phyloP scores from a whole-genome alignment of 2,888 invertebrate species.

The Calliphora vomitoria region DNA sequence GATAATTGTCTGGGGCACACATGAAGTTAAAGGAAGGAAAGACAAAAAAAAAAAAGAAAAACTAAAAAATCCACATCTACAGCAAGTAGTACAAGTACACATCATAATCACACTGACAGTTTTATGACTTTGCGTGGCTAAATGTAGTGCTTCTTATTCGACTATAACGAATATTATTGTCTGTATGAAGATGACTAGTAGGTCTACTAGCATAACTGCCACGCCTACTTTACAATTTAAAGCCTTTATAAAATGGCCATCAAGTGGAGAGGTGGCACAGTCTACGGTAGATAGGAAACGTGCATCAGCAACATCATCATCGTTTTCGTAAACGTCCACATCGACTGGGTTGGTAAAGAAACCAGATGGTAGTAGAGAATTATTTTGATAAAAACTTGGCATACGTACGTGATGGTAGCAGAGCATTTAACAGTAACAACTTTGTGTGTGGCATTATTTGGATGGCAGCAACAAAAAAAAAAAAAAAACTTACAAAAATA shows the following conservation, averaged over 20 bases:
- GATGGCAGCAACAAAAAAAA: slow-evolving; percentile 23
- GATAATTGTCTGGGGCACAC: slow-evolving; percentile 58
- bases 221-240: slow-evolving; percentile 74
- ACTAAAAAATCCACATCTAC: slow-evolving; percentile 19
- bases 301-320: slow-evolving; percentile 52
- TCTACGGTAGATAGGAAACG: slow-evolving; percentile 51
- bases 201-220: slow-evolving; percentile 64
- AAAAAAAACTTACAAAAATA: too few relatives aligned
- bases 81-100: slow-evolving; percentile 44
- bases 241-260: slow-evolving; percentile 65
- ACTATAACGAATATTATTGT: slow-evolving; percentile 46
- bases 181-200: slow-evolving; percentile 52
- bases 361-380: slow-evolving; percentile 66
- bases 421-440: slow-evolving; percentile 71
- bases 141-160: slow-evolving; percentile 70
- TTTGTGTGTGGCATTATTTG: slow-evolving; percentile 73
- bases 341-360: slow-evolving; percentile 46
- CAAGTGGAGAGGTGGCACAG: slow-evolving; percentile 39
- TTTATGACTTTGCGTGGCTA: slow-evolving; percentile 74
- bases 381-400: slow-evolving; percentile 62
- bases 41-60: neutral
- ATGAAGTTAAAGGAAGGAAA: slow-evolving; percentile 8
- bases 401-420: slow-evolving; percentile 73
- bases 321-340: slow-evolving; percentile 29
- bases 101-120: slow-evolving; percentile 75